phyloP scores from a whole-genome alignment of 2,113 vertebrate genomes.

The Plotosus lineatus region DNA sequence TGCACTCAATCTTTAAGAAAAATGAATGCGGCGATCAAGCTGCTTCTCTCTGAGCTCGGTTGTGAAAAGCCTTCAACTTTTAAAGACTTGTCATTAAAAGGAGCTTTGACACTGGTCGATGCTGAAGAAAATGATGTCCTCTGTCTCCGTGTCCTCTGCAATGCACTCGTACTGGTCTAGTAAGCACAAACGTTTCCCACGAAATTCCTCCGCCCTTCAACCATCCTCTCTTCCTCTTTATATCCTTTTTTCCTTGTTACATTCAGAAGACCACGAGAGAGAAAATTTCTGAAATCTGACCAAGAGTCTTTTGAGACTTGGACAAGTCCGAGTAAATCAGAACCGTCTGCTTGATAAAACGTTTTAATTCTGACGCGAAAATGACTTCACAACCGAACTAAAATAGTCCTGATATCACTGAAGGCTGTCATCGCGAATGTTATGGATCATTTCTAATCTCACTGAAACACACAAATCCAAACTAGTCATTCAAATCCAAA shows the following conservation, averaged over 20 bases:
- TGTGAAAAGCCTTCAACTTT: not conserved
- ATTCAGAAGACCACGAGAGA: constrained; percentile 22
- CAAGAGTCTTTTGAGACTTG: constrained; percentile 6
- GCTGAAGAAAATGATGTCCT: not conserved
- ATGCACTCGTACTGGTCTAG: constrained; percentile 62
- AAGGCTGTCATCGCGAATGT: not conserved
- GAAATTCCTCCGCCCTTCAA: constrained; percentile 58
- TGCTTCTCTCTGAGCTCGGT: not conserved
- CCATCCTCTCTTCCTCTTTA: constrained; percentile 31
- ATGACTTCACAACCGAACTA: not conserved
- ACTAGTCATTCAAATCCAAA: no score
- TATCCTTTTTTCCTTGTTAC: constrained; percentile 18
- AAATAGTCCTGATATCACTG: constrained; percentile 6
- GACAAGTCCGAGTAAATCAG: not conserved
- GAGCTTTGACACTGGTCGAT: not conserved
- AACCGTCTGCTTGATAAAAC: not conserved
- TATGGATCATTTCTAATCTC: not conserved
- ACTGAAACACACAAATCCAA: not conserved
- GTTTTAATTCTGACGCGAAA: not conserved
- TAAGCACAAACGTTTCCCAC: constrained; percentile 65
- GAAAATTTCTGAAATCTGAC: constrained; percentile 4
- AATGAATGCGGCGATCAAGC: not conserved
- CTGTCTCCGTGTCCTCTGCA: constrained; percentile 57
- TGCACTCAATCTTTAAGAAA: not conserved
- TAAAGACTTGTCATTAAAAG: not conserved